Percentiles rank a stretch among this genome's conserved stretches.
Evolutionary conservation across 2,888 invertebrate species (phyloP).

Genomic region (Chymomyza caudatula): DNA sequence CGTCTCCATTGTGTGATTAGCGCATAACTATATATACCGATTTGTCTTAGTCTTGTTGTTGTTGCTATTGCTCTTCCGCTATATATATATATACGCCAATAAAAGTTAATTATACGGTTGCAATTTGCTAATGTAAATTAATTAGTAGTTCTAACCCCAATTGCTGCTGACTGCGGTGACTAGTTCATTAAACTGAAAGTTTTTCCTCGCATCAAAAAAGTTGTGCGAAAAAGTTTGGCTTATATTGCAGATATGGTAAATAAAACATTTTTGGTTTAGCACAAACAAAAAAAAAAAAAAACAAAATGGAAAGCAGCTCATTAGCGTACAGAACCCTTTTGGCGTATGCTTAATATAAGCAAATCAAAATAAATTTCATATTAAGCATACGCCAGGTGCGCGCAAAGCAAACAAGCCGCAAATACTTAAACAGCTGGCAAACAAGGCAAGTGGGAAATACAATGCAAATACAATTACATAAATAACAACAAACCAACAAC

Average conservation of each 20-base stretch:
- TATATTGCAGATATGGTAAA: constrained; percentile 18
- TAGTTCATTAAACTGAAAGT: constrained; percentile 55
- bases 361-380: constrained; percentile 33
- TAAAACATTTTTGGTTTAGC: constrained; percentile 32
- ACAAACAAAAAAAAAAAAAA: background rate
- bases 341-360: background rate
- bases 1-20: constrained; percentile 52
- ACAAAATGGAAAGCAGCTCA: constrained; percentile 37
- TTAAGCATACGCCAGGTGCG: constrained; percentile 42
- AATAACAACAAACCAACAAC: background rate
- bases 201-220: background rate
- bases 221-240: background rate
- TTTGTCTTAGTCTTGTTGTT: constrained; percentile 1
- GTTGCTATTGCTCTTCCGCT: constrained; percentile 16
- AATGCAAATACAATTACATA: constrained; percentile 53
- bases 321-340: constrained; percentile 29
- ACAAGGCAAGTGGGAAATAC: constrained; percentile 12
- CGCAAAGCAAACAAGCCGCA: constrained; percentile 13
- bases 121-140: constrained; percentile 64
- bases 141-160: constrained; percentile 54
- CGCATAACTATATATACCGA: constrained; percentile 23
- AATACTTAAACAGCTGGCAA: constrained; percentile 17
- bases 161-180: constrained; percentile 42
- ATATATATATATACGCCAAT: constrained; percentile 31
- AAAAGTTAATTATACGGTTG: constrained; percentile 52